Evolutionary conservation across 2,888 invertebrate species (phyloP), one percentile per base, ranked within the genome.

Genomic region (Galerucella calmariensis): DNA sequence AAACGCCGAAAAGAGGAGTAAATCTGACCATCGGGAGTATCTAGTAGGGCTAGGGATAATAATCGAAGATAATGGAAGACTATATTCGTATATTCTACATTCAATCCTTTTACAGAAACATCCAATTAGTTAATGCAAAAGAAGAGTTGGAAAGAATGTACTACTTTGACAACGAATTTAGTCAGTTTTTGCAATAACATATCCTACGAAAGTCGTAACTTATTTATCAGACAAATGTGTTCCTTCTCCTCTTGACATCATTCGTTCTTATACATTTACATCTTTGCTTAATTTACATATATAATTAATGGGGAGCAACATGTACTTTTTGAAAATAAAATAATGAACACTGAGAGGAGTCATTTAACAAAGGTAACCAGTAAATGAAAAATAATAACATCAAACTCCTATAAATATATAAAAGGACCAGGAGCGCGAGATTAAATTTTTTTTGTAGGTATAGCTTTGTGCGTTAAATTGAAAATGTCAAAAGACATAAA

Each of bases 381-480:
- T 76, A 77, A 69, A 74, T 72, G 77, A 77, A 77, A 81, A 82
- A 82, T 81, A 81, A 82, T 79, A 80, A 80, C 81, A 80, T 83
- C 82, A 82, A 83, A 81, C 82, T 83, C 83, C 83, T 83, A 83
- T 84, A 84, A 84, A 82, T 84, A 82, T 77, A 83, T 6, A 83
- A 80, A 76, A 78, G 75, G 76, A 9, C 11, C 63, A 65, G n/a
- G 72, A 73, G 77, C 77, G 63, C 12, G 20, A 4, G 9, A 5
- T 62, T 20, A n/a, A n/a, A 41, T 41, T 16, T 62, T 62, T 62
- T 9, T 41, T n/a, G 1, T 14, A 35, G 16, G 62, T 16, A 56
- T 14, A 14, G 3, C 11, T 14, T 12, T 48, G 14, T 12, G 2
- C 8, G 48, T 14, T 14, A 48, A 48, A 48, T 48, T 46, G 12